phyloP scores from a whole-genome alignment of 2,797 vertebrate species.

The Cyprinodon diabolis region DNA sequence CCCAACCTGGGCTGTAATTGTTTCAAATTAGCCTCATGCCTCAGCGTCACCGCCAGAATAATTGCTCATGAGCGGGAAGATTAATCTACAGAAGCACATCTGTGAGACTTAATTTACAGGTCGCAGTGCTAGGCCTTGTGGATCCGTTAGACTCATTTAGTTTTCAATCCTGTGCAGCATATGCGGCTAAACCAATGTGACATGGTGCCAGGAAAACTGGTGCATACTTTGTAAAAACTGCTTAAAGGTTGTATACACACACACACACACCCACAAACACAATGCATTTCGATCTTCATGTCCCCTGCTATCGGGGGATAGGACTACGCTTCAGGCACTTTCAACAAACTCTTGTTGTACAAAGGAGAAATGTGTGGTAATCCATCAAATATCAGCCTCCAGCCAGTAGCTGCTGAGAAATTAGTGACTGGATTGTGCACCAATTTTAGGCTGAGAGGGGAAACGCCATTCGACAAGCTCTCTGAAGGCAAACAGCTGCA shows the following conservation, averaged over 20 bases:
- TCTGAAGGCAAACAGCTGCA: conserved; percentile 71
- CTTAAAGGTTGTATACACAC: conserved; percentile 24
- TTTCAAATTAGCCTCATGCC: conserved; percentile 80
- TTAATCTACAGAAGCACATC: conserved; percentile 82
- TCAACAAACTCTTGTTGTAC: conserved; percentile 24
- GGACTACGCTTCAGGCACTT: conserved; percentile 13
- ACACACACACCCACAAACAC: neutral
- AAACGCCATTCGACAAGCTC: conserved; percentile 36
- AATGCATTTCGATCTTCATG: conserved; percentile 5
- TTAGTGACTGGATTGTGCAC: conserved; percentile 38
- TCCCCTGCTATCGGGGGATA: conserved; percentile 8
- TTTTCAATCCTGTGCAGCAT: conserved; percentile 52
- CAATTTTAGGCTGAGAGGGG: conserved; percentile 44
- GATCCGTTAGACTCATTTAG: conserved; percentile 65
- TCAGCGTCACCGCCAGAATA: conserved; percentile 70
- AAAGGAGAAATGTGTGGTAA: conserved; percentile 34
- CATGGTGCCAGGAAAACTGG: conserved; percentile 33
- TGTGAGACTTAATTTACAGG: conserved; percentile 77
- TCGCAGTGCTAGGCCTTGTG: conserved; percentile 49
- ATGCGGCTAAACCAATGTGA: conserved; percentile 58
- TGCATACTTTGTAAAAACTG: conserved; percentile 27
- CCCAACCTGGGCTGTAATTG: conserved; percentile 77
- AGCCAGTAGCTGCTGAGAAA: conserved; percentile 38
- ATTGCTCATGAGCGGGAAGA: conserved; percentile 74
- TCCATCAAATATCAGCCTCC: conserved; percentile 32